Percentiles rank a stretch among this genome's conserved stretches.
Conservation (phyloP, 2,113 vertebrate genomes). For the Caloenas nicobarica region DNA sequence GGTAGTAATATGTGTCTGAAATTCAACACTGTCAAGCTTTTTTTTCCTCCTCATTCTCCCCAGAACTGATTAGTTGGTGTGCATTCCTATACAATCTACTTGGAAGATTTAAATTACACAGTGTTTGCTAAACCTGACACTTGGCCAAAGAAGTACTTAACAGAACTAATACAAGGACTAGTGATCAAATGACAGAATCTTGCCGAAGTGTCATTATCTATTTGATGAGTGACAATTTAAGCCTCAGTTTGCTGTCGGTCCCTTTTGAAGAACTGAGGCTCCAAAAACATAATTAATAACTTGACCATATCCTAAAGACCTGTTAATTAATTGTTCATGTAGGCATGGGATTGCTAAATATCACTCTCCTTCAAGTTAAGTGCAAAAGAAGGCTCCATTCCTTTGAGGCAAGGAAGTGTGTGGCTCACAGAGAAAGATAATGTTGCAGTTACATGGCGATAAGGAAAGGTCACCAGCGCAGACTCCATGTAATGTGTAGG, state of each 20-base stretch:
- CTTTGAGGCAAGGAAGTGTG: background rate
- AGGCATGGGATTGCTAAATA: background rate
- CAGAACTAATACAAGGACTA: constrained; percentile 51
- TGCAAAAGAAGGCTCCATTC: background rate
- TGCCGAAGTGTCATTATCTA: constrained; percentile 68
- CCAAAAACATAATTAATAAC: background rate
- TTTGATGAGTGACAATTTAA: constrained; percentile 69
- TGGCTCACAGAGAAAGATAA: background rate
- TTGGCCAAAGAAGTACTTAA: constrained; percentile 71
- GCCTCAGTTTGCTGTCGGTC: constrained; percentile 15
- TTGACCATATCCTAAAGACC: background rate
- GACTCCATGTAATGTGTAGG: background rate
- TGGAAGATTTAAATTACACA: constrained; percentile 68
- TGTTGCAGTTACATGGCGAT: background rate
- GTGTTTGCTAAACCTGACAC: constrained; percentile 68
- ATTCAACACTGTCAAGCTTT: background rate
- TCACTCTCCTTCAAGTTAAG: background rate
- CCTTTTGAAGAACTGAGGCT: constrained; percentile 44
- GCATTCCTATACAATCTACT: constrained; percentile 66
- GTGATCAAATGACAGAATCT: constrained; percentile 66
- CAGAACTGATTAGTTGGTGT: constrained; percentile 26
- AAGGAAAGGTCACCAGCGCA: background rate
- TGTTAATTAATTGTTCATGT: background rate
- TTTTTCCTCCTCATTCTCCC: background rate
- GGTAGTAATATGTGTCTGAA: constrained; percentile 23